Conservation (phyloP, 1,140 invertebrate genomes). For the Vollenhovia emeryi region DNA sequence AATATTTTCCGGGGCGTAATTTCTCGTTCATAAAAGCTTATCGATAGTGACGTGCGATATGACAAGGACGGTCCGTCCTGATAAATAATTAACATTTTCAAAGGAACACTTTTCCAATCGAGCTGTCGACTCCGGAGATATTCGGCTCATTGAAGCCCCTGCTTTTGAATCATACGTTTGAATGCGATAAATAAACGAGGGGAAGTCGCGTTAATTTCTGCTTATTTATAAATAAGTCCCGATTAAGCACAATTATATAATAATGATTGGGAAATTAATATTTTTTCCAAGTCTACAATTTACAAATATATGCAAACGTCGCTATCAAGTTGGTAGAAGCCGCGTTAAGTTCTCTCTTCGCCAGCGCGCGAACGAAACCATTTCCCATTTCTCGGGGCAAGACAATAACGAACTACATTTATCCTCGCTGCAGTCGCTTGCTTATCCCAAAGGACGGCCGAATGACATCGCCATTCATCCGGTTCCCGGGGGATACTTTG, state of each 20-base stretch:
- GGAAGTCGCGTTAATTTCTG: background rate
- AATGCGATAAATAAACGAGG: background rate
- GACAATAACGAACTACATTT: slow-evolving; percentile 75
- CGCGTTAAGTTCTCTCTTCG: background rate
- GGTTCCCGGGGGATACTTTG: slow-evolving; percentile 76
- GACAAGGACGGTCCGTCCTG: background rate
- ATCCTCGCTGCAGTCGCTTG: slow-evolving; percentile 76
- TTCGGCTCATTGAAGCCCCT: background rate
- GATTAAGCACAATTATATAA: background rate
- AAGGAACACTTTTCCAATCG: background rate
- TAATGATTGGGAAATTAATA: background rate
- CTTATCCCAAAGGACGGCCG: slow-evolving; percentile 75
- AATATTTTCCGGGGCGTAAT: slow-evolving; percentile 17
- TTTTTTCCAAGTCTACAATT: background rate
- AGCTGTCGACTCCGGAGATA: background rate
- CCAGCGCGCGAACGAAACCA: slow-evolving; percentile 30
- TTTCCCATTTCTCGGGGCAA: slow-evolving; percentile 71
- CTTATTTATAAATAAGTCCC: background rate
- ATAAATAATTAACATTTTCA: slow-evolving; percentile 28
- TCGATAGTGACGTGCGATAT: background rate
- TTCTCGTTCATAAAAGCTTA: slow-evolving; percentile 13
- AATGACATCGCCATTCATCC: slow-evolving; percentile 75
- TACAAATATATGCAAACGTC: background rate
- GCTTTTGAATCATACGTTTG: background rate
- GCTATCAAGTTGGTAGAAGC: slow-evolving; percentile 1